Conservation (phyloP, 2,888 invertebrate genomes). For the Helleia helle region DNA sequence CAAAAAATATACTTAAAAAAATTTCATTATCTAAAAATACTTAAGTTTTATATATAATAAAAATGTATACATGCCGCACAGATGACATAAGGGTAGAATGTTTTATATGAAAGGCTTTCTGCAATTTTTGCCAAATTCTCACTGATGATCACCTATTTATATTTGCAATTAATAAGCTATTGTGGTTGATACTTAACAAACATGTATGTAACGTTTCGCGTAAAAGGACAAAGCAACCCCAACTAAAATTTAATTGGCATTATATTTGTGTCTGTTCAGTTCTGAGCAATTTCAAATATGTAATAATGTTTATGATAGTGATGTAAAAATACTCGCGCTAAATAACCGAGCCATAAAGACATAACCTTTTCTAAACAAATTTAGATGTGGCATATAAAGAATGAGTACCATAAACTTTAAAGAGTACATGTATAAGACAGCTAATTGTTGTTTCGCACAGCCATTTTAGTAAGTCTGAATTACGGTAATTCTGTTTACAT, state of each 20-base stretch:
- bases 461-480: constrained; percentile 10
- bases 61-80: background rate
- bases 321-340: background rate
- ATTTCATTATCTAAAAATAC: background rate
- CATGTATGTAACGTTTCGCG: no score
- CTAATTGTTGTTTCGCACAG: constrained; percentile 21
- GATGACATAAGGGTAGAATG: background rate
- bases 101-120: no score
- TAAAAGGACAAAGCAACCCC: no score
- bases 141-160: no score
- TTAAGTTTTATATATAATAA: background rate
- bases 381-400: constrained; percentile 1
- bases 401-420: constrained; percentile 6
- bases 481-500: background rate
- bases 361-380: background rate
- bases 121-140: no score
- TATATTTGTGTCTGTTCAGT: constrained; percentile 6
- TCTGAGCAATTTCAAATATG: background rate
- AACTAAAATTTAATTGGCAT: no score
- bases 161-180: no score
- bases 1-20: background rate
- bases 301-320: background rate
- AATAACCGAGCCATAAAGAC: background rate
- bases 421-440: constrained; percentile 2
- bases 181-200: no score